A percentile compares a stretch with the other conserved stretches of the same genome.
Conservation (phyloP, 2,113 vertebrate species). For the Candoia aspera region DNA sequence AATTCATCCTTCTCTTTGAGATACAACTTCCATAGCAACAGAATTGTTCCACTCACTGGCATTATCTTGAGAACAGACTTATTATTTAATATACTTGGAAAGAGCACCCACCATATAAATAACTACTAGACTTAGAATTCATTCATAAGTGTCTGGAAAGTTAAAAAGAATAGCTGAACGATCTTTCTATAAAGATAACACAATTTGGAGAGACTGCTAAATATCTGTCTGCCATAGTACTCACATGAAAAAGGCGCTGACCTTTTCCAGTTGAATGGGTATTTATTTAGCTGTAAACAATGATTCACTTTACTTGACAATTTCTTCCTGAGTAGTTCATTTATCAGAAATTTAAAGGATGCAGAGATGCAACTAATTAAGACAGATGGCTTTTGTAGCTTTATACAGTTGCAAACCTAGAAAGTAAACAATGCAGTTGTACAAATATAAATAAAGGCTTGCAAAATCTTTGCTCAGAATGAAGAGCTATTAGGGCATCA, state of each 20-base stretch:
- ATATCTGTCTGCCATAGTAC: constrained; percentile 20
- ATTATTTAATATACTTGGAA: constrained; percentile 30
- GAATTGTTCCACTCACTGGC: not conserved
- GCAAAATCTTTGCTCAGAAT: constrained; percentile 8
- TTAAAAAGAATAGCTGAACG: constrained; percentile 48
- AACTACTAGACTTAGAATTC: constrained; percentile 45
- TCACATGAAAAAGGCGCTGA: constrained; percentile 46
- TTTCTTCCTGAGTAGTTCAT: constrained; percentile 12
- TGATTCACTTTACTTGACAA: constrained; percentile 22
- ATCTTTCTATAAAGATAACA: constrained; percentile 47
- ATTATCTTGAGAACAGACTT: constrained; percentile 39
- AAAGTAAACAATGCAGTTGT: not conserved
- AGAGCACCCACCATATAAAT: constrained; percentile 26
- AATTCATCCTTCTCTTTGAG: constrained; percentile 14
- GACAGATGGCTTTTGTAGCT: constrained; percentile 10
- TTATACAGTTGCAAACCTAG: not conserved
- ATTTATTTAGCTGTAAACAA: constrained; percentile 55
- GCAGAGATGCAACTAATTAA: constrained; percentile 29
- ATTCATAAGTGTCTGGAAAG: constrained; percentile 47
- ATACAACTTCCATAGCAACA: constrained; percentile 32
- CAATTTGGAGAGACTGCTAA: constrained; percentile 29
- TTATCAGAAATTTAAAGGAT: constrained; percentile 16
- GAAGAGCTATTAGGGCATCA: not conserved
- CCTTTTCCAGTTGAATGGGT: constrained; percentile 58
- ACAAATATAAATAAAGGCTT: constrained; percentile 4